Base-by-base conservation (phyloP, 2,888 invertebrate genomes). In the Drosophila anomelani region DNA sequence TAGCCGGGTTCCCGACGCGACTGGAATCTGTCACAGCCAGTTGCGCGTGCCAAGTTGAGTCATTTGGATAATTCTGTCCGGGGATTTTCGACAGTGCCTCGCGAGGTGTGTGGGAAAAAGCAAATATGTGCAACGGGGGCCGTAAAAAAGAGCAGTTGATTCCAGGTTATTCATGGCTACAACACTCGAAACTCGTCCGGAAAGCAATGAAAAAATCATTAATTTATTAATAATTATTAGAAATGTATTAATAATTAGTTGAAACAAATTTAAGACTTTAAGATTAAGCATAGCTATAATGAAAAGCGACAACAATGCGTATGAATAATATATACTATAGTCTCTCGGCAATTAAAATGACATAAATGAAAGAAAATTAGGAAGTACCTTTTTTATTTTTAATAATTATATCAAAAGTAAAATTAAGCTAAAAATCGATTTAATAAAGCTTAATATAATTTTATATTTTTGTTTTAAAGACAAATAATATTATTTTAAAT, bases 1-100 rank as follows among this genome's bases (percentile, higher is more conserved):
- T 49, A 17, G 23, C 23, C 20, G 15, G 29, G 47, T 32, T 47
- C 47, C 32, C 44, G 49, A 20, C 20, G 13, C 10, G 13, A n/a
- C 17, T 47, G 23, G n/a, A 20, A 61, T 61, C 43, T 63, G 63
- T 63, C 62, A 38, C 62, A 29, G 61, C 29, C 60, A 63, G 15
- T 43, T 64, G 64, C 64, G 63, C 64, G 64, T 66, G 64, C 63
- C 63, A 41, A 20, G 39, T 36, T 67, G 67, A 67, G 26, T 67
- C 68, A 68, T 15, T 17, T 36, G 44, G 29, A 13, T 53, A 53
- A 44, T 44, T 38, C 29, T 36, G 26, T 38, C 9, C 13, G 64
- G 64, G 62, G 29, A 13, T 61, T 66, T 66, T 66, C 51, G 51
- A 53, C 51, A 53, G 20, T 15, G 34, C 15, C 51, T 62, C 4